These are phyloP conservation scores for Bufo gargarizans DNA, from an alignment of 2,113 vertebrate species.

Conservation along the genomic window DNA sequence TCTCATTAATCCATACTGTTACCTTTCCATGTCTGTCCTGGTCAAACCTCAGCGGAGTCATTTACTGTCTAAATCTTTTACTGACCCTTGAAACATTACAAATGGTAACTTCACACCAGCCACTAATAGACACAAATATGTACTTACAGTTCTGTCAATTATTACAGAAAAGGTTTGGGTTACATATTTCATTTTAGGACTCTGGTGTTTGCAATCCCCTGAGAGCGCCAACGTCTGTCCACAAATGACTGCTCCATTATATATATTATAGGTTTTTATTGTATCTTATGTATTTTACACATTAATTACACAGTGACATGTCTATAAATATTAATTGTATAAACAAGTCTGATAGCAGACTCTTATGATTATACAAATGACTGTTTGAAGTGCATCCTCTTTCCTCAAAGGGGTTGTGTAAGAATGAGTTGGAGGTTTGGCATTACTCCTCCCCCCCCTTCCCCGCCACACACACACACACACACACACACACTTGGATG, in stretches of 20 bases:
- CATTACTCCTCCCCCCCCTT: no score
- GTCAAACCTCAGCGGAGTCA: slow-evolving; percentile 10
- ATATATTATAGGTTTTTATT: neutral
- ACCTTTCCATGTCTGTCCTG: slow-evolving; percentile 26
- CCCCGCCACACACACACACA: no score
- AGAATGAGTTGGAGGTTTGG: no score
- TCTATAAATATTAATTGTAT: no score
- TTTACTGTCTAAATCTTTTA: slow-evolving; percentile 5
- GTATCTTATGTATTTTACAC: no score
- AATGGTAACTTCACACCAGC: neutral
- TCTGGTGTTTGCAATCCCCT: neutral
- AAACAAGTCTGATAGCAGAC: no score
- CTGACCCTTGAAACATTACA: neutral
- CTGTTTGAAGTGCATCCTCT: no score
- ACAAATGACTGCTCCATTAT: neutral
- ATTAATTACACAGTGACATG: no score
- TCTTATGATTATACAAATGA: no score
- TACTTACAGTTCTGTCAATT: neutral
- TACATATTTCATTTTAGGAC: neutral
- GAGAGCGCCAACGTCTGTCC: neutral
- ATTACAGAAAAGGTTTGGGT: neutral
- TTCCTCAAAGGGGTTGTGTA: no score
- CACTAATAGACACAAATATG: slow-evolving; percentile 1
- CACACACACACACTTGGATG: no score
- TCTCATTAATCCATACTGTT: slow-evolving; percentile 39